Percentiles rank a stretch among this genome's conserved stretches.
These are phyloP conservation scores for Temnothorax nylanderi DNA, from an alignment of 1,140 invertebrate species.

Conservation along the genomic window DNA sequence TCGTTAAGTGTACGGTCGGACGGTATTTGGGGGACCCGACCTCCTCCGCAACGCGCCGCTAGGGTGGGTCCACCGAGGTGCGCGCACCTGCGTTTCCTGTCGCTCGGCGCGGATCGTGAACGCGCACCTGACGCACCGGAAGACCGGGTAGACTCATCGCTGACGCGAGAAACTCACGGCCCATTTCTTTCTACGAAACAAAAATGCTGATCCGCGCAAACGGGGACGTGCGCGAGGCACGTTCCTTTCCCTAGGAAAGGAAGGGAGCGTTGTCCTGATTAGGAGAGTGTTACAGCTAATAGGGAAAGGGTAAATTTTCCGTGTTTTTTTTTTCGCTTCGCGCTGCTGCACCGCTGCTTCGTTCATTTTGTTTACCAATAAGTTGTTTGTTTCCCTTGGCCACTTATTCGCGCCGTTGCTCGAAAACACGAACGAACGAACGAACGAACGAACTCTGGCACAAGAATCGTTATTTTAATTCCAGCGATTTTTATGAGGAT, in stretches of 20 bases:
- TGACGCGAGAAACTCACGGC: not conserved
- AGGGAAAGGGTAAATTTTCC: not conserved
- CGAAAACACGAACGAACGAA: not conserved
- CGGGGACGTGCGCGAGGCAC: too few species aligned
- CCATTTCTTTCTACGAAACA: not conserved
- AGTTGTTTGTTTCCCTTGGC: not conserved
- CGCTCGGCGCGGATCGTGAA: conserved; percentile 44
- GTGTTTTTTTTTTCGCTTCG: not conserved
- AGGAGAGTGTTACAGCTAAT: not conserved
- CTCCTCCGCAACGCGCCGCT: not conserved
- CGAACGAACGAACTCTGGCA: too few species aligned
- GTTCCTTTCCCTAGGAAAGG: too few species aligned
- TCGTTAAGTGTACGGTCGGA: not conserved
- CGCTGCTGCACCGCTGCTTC: not conserved
- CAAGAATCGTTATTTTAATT: conserved; percentile 6
- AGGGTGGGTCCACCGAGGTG: conserved; percentile 60
- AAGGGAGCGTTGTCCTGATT: not conserved
- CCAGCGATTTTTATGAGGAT: not conserved
- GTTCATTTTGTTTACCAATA: conserved; percentile 19
- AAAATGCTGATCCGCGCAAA: not conserved
- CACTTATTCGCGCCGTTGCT: not conserved
- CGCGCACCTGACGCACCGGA: conserved; percentile 71
- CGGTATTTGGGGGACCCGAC: conserved; percentile 2
- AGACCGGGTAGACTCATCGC: conserved; percentile 63
- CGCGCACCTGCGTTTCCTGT: conserved; percentile 78